phyloP scores from a whole-genome alignment of 2,113 vertebrate genomes.

The Dipodomys stephensi region DNA sequence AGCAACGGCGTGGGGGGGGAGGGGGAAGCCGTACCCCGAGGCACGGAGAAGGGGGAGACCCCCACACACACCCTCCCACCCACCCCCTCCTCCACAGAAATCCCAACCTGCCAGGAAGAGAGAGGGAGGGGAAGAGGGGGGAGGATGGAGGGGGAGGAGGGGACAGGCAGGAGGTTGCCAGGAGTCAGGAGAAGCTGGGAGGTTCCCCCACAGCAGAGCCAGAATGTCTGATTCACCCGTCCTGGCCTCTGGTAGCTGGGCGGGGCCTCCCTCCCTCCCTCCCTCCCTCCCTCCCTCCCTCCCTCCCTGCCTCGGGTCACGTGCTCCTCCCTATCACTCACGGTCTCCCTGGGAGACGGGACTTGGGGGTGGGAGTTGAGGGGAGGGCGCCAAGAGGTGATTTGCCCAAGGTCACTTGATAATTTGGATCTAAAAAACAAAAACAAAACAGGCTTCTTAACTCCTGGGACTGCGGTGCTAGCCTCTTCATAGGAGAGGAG shows the following conservation, averaged over 20 bases:
- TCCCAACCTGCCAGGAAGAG: neutral
- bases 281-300: neutral
- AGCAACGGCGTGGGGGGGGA: neutral
- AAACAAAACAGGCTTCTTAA: no score
- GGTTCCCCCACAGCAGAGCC: conserved; percentile 34
- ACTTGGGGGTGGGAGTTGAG: neutral
- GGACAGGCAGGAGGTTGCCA: no score
- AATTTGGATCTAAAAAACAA: conserved; percentile 1
- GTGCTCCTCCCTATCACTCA: neutral
- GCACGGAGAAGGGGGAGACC: neutral
- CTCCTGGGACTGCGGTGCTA: no score
- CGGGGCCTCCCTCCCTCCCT: conserved; percentile 5
- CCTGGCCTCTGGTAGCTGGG: no score
- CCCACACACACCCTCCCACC: conserved; percentile 21
- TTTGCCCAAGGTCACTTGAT: conserved; percentile 63
- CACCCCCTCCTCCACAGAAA: conserved; percentile 45
- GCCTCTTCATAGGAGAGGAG: no score
- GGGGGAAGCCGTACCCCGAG: conserved; percentile 26
- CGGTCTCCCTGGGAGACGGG: neutral
- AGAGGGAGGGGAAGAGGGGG: neutral
- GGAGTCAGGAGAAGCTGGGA: neutral
- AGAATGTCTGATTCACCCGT: no score
- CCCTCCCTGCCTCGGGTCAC: neutral
- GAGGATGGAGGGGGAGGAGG: no score
- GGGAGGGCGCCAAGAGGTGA: neutral